These are phyloP conservation scores for Augiades crinisus DNA, from an alignment of 2,888 invertebrate species.

Conservation along the genomic window DNA sequence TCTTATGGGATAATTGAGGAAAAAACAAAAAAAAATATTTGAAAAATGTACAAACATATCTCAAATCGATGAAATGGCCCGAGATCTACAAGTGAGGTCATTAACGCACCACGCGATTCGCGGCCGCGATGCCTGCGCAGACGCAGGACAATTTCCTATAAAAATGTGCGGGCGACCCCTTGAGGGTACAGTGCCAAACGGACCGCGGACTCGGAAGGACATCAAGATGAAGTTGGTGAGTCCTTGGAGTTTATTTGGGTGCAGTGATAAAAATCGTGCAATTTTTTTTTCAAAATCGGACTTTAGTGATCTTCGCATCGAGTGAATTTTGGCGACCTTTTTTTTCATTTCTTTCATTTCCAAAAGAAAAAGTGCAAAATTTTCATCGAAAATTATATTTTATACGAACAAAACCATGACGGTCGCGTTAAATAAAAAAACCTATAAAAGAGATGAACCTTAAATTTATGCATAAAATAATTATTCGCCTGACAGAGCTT, in stretches of 20 bases:
- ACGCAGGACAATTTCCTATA: constrained; percentile 70
- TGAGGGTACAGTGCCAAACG: constrained; percentile 62
- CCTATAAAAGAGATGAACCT: not conserved
- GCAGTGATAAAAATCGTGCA: constrained; percentile 25
- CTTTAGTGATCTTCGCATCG: not conserved
- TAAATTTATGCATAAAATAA: not conserved
- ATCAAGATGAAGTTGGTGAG: constrained; percentile 76
- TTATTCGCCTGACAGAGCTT: constrained; percentile 5
- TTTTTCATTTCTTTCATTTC: not conserved
- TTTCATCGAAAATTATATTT: not conserved
- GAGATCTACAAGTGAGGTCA: constrained; percentile 54
- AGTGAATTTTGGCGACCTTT: constrained; percentile 15
- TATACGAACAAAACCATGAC: not conserved
- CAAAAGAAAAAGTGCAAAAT: constrained; percentile 13
- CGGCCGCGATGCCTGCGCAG: constrained; percentile 46
- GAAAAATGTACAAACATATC: not conserved
- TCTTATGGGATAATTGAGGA: too few species aligned
- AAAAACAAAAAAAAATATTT: not conserved
- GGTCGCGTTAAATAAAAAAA: not conserved
- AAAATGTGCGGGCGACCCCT: constrained; percentile 62
- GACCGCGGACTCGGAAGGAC: constrained; percentile 67
- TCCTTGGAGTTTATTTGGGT: constrained; percentile 55
- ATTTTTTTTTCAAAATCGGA: not conserved
- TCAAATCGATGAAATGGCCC: constrained; percentile 18
- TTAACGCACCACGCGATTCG: constrained; percentile 51